Conservation (phyloP, 53 echinoderm and acorn worm genomes). For the Holothuria scabra region DNA sequence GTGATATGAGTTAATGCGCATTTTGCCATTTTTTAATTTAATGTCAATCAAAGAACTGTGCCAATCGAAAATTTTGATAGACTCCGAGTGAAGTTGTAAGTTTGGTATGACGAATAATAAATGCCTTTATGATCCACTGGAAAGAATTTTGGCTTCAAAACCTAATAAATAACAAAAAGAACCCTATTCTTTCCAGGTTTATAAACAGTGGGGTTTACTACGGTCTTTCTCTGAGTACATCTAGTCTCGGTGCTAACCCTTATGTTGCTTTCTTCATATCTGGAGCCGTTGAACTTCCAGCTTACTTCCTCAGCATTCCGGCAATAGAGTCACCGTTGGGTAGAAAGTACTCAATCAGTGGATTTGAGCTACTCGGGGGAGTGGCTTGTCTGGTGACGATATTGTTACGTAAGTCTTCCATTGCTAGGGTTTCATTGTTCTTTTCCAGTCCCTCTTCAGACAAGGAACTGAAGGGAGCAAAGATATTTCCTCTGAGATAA, state of each 20-base stretch:
- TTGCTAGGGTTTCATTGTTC: neutral
- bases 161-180: no score
- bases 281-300: slow-evolving; percentile 73
- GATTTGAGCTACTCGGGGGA: slow-evolving; percentile 45
- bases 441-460: no score
- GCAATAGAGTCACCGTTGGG: slow-evolving; percentile 59
- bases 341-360: slow-evolving; percentile 24
- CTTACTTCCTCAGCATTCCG: slow-evolving; percentile 47
- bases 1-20: no score
- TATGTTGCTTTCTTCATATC: slow-evolving; percentile 68
- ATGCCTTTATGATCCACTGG: no score
- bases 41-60: no score
- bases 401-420: slow-evolving; percentile 51
- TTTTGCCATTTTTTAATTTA: no score
- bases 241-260: slow-evolving; percentile 50
- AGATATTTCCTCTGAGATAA: no score
- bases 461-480: no score
- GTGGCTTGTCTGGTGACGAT: slow-evolving; percentile 50
- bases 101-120: no score
- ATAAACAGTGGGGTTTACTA: slow-evolving; percentile 61
- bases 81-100: no score
- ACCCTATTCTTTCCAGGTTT: slow-evolving; percentile 35
- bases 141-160: no score
- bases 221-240: slow-evolving; percentile 59
- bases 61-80: no score